Conservation (phyloP, 2,888 invertebrate species). For the Thymelicus acteon region DNA sequence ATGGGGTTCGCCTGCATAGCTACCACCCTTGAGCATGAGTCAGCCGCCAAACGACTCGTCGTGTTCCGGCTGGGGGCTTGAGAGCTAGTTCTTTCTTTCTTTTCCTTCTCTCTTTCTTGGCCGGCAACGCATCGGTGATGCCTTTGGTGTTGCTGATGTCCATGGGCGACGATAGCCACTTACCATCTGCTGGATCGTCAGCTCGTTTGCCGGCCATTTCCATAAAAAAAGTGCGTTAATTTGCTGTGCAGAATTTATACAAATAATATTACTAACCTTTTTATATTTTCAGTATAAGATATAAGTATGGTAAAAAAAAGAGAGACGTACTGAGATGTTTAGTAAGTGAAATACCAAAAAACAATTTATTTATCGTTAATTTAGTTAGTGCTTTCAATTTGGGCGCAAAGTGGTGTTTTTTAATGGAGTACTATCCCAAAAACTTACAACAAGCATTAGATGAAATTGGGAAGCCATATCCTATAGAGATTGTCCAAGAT, state of each 20-base stretch:
- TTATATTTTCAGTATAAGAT: constrained; percentile 29
- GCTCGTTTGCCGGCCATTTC: too few relatives aligned
- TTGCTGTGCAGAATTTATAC: background rate
- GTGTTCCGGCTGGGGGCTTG: too few relatives aligned
- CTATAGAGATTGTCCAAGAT: constrained; percentile 55
- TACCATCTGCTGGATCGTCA: too few relatives aligned
- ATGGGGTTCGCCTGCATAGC: too few relatives aligned
- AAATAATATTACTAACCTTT: constrained; percentile 10
- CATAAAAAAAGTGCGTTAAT: too few relatives aligned
- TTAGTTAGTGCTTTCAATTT: constrained; percentile 51
- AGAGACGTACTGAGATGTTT: constrained; percentile 50
- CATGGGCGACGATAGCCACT: too few relatives aligned
- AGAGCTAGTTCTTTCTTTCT: too few relatives aligned
- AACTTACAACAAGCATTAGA: constrained; percentile 54
- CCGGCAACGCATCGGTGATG: too few relatives aligned
- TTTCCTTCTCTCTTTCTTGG: too few relatives aligned
- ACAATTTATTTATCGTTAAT: constrained; percentile 49
- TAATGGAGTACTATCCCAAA: constrained; percentile 64
- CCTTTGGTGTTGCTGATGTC: too few relatives aligned
- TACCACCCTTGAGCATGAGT: too few relatives aligned
- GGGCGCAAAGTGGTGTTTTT: constrained; percentile 51
- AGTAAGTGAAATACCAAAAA: constrained; percentile 50
- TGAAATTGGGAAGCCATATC: constrained; percentile 48
- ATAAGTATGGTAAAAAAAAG: constrained; percentile 40
- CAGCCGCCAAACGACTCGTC: too few relatives aligned